Evolutionary conservation across 2,797 vertebrate genomes (phyloP), one percentile per base, ranked within the genome.

Genomic region (Columba guinea): DNA sequence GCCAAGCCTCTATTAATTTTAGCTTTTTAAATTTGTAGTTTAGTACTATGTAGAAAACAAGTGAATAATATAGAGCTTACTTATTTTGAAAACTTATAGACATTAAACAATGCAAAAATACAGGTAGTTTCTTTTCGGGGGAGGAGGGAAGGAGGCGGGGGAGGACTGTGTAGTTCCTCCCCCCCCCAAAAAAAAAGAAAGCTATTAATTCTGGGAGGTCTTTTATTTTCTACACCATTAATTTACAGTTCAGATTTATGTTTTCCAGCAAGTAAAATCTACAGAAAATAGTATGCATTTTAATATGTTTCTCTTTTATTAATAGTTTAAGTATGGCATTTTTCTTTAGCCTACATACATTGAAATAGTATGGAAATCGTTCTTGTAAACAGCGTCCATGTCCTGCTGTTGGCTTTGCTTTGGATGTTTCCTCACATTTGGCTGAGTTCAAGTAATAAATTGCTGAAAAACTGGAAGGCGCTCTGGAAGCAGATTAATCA

Each of bases 401-500:
- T 93, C 84, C 87, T 96, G 56, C 39, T 75, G n/a, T 87, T 96
- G 96, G 95, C 89, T 94, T 55, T 69, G 44, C 92, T 96, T 97
- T 92, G 93, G 82, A 65, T 89, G 21, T 95, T 95, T 97, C 90
- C 91, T 97, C 92, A 93, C 60, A 77, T 95, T 94, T 95, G 96
- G 86, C 94, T 81, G 93, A 87, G 60, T 94, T 94, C 41, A 58
- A 77, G 39, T 85, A 79, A 83, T 87, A 95, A 94, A 96, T 89
- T 81, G 90, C 91, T 88, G 74, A 94, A 90, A 94, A 96, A 78
- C 89, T 96, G 93, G 77, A 93, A 87, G 80, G 84, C 17, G 1
- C 24, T 92, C 64, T 95, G 89, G 88, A 94, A 96, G 85, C 75
- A 95, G 94, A 95, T 96, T 94, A 96, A 95, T 97, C 90, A 94